Conservation (phyloP, 2,113 vertebrate species). For the Laterallus jamaicensis region DNA sequence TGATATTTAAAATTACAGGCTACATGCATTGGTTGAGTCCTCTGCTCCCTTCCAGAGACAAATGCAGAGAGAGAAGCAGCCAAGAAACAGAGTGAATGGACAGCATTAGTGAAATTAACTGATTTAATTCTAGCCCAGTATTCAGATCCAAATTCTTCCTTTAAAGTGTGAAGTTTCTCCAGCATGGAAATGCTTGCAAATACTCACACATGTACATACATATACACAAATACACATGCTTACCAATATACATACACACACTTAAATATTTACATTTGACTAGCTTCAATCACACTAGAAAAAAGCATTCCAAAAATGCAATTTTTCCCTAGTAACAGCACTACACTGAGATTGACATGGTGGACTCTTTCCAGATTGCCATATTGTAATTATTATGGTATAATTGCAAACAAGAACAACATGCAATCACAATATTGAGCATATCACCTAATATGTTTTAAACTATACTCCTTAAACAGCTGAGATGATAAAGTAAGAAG, state of each 20-base stretch:
- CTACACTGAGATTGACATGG: background rate
- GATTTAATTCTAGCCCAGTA: background rate
- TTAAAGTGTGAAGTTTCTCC: background rate
- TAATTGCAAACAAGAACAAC: background rate
- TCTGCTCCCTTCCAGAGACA: background rate
- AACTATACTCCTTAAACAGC: background rate
- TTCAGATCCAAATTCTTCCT: background rate
- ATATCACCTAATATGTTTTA: background rate
- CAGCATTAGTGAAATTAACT: background rate
- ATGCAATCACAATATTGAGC: background rate
- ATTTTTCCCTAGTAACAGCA: background rate
- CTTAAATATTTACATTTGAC: background rate
- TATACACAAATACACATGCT: accelerated
- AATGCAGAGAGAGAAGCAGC: accelerated
- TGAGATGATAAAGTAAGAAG: background rate
- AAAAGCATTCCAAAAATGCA: background rate
- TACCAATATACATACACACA: background rate
- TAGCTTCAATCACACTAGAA: background rate
- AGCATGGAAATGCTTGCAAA: background rate
- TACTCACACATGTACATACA: background rate
- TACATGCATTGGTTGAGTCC: background rate
- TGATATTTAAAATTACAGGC: background rate
- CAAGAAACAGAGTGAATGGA: background rate
- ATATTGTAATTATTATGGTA: background rate
- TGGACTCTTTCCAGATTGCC: background rate